Evolutionary conservation across 2,888 invertebrate species (phyloP).

Genomic region (Oscheius sp.): DNA sequence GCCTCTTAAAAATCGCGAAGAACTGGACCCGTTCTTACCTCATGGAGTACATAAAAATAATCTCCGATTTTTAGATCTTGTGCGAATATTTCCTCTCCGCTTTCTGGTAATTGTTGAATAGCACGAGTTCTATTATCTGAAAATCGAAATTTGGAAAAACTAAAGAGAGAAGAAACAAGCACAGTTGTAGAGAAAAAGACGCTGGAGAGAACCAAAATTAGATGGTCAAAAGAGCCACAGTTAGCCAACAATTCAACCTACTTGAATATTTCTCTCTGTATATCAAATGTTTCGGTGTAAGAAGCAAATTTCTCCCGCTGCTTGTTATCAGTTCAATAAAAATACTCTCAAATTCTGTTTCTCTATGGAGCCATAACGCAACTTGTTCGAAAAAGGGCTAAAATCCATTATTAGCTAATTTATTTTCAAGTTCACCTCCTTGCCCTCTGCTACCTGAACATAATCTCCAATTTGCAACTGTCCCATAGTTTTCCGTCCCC

Average conservation of each 20-base stretch:
- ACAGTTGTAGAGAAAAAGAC: too few species aligned
- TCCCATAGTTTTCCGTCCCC: constrained; percentile 53
- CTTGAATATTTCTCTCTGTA: constrained; percentile 18
- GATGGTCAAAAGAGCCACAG: too few species aligned
- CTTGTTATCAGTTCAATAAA: constrained; percentile 49
- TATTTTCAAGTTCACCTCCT: not conserved
- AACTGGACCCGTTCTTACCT: too few species aligned
- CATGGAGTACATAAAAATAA: not conserved
- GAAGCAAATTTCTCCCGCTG: constrained; percentile 46
- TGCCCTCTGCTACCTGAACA: constrained; percentile 42
- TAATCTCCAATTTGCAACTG: constrained; percentile 49
- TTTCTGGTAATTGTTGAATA: not conserved
- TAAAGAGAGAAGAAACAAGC: too few species aligned
- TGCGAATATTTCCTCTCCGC: not conserved
- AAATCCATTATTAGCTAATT: constrained; percentile 2
- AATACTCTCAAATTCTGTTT: constrained; percentile 44
- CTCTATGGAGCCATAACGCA: constrained; percentile 31
- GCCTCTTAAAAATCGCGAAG: too few species aligned
- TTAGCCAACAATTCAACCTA: not conserved
- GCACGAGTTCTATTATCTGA: not conserved
- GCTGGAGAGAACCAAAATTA: too few species aligned
- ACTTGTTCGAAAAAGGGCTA: constrained; percentile 45
- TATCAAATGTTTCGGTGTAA: constrained; percentile 50
- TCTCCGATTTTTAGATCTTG: not conserved
- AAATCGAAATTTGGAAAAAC: too few species aligned